Evolutionary conservation across 2,113 vertebrate genomes (phyloP).

Genomic region (Hymenochirus boettgeri): DNA sequence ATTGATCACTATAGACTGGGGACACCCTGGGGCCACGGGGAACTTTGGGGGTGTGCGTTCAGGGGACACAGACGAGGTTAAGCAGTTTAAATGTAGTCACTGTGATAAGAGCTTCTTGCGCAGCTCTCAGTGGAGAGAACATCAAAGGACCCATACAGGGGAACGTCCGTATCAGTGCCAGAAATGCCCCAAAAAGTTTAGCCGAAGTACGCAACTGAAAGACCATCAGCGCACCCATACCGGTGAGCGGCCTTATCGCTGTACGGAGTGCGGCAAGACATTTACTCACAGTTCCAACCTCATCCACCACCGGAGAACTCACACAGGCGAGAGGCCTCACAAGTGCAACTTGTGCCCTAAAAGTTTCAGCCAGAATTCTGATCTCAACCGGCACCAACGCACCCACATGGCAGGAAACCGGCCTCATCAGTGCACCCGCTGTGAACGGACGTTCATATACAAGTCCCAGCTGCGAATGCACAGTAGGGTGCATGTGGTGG

Average conservation of each 20-base stretch:
- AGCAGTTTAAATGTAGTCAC: slow-evolving; percentile 15
- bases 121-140: slow-evolving; percentile 22
- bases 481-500: slow-evolving; percentile 28
- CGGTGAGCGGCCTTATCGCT: slow-evolving; percentile 24
- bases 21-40: not conserved
- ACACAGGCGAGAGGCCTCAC: slow-evolving; percentile 28
- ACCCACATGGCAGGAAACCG: slow-evolving; percentile 35
- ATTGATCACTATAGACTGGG: slow-evolving; percentile 5
- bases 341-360: slow-evolving; percentile 28
- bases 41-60: not conserved
- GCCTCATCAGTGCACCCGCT: slow-evolving; percentile 32
- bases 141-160: slow-evolving; percentile 21
- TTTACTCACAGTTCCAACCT: slow-evolving; percentile 36
- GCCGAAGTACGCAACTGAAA: slow-evolving; percentile 28
- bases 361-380: slow-evolving; percentile 40
- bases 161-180: slow-evolving; percentile 34
- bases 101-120: slow-evolving; percentile 35
- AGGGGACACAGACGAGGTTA: not conserved
- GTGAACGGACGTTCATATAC: slow-evolving; percentile 31
- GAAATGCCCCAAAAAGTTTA: slow-evolving; percentile 36
- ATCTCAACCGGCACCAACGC: slow-evolving; percentile 39
- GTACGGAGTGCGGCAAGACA: slow-evolving; percentile 29
- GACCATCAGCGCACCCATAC: slow-evolving; percentile 37
- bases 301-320: slow-evolving; percentile 32
- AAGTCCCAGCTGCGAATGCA: slow-evolving; percentile 35